Conservation (phyloP, 2,113 vertebrate genomes). For the Xyliphius kryptos region DNA sequence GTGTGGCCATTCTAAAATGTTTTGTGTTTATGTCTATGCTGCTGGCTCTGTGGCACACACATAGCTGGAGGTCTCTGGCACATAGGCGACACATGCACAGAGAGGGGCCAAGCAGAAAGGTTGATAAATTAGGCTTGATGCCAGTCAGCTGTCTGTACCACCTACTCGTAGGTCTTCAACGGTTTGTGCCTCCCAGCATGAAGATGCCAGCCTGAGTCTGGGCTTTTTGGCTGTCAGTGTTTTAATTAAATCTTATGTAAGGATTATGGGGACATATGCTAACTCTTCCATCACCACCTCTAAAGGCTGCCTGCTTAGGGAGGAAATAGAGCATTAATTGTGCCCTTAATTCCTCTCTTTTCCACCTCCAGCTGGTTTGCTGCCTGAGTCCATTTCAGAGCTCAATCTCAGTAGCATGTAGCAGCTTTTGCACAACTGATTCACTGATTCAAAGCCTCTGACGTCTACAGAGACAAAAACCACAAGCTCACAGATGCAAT, state of each 20-base stretch:
- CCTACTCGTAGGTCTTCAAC: conserved; percentile 11
- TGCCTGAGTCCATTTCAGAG: too few species aligned
- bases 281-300: neutral
- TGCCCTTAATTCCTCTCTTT: neutral
- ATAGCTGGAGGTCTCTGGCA: conserved; percentile 25
- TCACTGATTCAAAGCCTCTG: conserved; percentile 22
- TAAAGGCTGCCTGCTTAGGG: neutral
- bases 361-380: too few species aligned
- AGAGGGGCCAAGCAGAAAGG: conserved; percentile 17
- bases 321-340: neutral
- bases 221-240: conserved; percentile 13
- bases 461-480: too few species aligned
- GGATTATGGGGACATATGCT: neutral
- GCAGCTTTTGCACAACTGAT: conserved; percentile 1
- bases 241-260: conserved; percentile 30
- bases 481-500: conserved; percentile 28
- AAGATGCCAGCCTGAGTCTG: conserved; percentile 11
- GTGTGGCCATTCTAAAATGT: conserved; percentile 6
- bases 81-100: too few species aligned
- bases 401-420: too few species aligned
- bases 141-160: conserved; percentile 32
- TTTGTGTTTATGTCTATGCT: conserved; percentile 18
- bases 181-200: conserved; percentile 1
- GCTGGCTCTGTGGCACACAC: conserved; percentile 27
- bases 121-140: conserved; percentile 26